Evolutionary conservation across 2,797 vertebrate species (phyloP).

Genomic region (Falco rusticolus): DNA sequence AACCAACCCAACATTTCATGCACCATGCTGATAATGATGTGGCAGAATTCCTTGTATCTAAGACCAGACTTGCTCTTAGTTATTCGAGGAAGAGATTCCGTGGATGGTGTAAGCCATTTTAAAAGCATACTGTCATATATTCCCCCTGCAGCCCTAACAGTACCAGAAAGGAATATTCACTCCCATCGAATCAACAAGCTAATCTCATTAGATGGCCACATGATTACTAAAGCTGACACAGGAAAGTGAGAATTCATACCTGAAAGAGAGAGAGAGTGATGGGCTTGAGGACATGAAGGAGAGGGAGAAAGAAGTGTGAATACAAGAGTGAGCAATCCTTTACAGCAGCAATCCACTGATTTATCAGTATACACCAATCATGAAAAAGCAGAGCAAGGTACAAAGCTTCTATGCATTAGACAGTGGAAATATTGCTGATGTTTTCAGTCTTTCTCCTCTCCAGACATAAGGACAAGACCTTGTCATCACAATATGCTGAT

Average conservation of each 20-base stretch:
- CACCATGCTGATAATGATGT: fast-evolving
- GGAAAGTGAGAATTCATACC: not conserved
- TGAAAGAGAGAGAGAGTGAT: not conserved
- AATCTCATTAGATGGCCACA: not conserved
- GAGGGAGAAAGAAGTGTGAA: not conserved
- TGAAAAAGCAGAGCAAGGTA: not conserved
- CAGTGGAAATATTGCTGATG: not conserved
- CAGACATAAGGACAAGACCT: not conserved
- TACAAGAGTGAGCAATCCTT: not conserved
- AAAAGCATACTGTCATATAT: not conserved
- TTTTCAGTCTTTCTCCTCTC: not conserved
- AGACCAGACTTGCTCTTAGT: not conserved
- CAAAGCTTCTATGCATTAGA: not conserved
- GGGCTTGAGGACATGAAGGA: not conserved
- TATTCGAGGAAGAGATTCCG: not conserved
- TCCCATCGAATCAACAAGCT: not conserved
- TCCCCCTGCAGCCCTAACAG: not conserved
- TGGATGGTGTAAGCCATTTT: not conserved
- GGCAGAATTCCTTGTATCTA: not conserved
- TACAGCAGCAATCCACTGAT: not conserved
- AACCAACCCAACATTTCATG: not conserved
- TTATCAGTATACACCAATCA: fast-evolving
- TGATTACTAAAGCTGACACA: not conserved
- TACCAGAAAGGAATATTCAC: not conserved
- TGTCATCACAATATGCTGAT: not conserved